A percentile compares a stretch with the other conserved stretches of the same genome.
Conservation (phyloP, 2,113 vertebrate genomes). For the Paratilapia polleni region DNA sequence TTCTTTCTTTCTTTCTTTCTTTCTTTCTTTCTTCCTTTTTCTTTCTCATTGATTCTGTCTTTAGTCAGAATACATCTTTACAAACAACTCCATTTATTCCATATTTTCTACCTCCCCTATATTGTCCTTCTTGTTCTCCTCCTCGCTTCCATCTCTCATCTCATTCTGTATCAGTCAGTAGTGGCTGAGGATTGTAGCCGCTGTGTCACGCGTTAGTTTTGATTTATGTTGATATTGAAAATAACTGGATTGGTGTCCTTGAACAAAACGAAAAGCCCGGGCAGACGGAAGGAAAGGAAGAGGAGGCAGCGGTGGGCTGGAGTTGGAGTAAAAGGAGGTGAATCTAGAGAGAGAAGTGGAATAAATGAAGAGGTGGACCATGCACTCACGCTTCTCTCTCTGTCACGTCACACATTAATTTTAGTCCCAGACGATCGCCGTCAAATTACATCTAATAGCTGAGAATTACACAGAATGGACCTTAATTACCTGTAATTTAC, state of each 20-base stretch:
- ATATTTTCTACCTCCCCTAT: background rate
- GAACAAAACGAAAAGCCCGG: conserved; percentile 38
- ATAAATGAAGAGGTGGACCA: conserved; percentile 5
- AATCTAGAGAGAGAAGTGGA: background rate
- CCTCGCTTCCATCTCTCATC: background rate
- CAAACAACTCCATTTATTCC: background rate
- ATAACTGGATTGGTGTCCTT: conserved; percentile 72
- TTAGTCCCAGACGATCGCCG: conserved; percentile 36
- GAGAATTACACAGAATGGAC: conserved; percentile 71
- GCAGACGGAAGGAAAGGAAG: background rate
- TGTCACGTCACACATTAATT: conserved; percentile 13
- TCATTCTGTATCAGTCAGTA: conserved; percentile 2
- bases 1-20: background rate
- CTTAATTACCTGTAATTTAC: conserved; percentile 73
- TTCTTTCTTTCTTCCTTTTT: background rate
- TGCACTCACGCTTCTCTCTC: background rate
- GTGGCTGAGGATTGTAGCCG: conserved; percentile 8
- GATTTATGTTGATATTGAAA: conserved; percentile 73
- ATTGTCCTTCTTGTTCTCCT: background rate
- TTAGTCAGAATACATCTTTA: background rate
- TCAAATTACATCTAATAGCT: conserved; percentile 72
- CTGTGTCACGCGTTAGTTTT: conserved; percentile 48
- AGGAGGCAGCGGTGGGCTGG: background rate
- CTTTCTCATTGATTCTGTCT: background rate
- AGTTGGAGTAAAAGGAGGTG: background rate